Base-by-base conservation (phyloP, 2,797 vertebrate species). In the Hemitrygon akajei region DNA sequence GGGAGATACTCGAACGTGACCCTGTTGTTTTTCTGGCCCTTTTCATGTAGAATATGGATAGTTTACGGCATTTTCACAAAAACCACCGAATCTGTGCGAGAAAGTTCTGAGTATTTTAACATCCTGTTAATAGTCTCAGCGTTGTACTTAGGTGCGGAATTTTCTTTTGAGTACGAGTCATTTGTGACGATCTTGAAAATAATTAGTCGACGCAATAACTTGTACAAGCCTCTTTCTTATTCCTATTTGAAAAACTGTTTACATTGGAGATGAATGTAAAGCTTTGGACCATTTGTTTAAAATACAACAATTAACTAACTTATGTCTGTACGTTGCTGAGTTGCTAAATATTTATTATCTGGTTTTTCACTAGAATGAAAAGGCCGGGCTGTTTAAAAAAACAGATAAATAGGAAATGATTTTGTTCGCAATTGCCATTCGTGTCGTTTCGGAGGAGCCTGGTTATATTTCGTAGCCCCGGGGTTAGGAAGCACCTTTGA, bases 341-440 rank as follows among this genome's bases (percentile, higher is more conserved):
- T 93, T 93, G 69, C 69, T 56, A 93, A 93, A 76, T 73, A 27
- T 93, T 76, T 76, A 69, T 91, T 37, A 56, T 73, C 69, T 93
- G 91, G 69, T 75, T 56, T 75, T 93, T 93, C 71, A 93, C 71
- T 73, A 93, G 91, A 93, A 56, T 75, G 91, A 93, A 76, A 76
- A 75, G 66, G 25, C 25, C 40, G 89, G 63, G 20, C 89, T 73
- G 89, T 69, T n/a, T 40, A 71, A 37, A 93, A 91, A 94, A 93
- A 60, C 94, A 94, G 93, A 86, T 94, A 94, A 91, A 86, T 94
- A 94, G 94, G 58, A 86, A 93, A 92, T 75, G 69, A 93, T 93
- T 93, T 75, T 93, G 69, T 75, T 93, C 91, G 66, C 37, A 40
- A 47, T 92, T 73, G 89, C 69, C 89, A 92, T 73, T 92, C 89